Evolutionary conservation across 2,113 vertebrate genomes (phyloP), one percentile per base, ranked within the genome.

Genomic region (Hypocryptadius cinnamomeus): DNA sequence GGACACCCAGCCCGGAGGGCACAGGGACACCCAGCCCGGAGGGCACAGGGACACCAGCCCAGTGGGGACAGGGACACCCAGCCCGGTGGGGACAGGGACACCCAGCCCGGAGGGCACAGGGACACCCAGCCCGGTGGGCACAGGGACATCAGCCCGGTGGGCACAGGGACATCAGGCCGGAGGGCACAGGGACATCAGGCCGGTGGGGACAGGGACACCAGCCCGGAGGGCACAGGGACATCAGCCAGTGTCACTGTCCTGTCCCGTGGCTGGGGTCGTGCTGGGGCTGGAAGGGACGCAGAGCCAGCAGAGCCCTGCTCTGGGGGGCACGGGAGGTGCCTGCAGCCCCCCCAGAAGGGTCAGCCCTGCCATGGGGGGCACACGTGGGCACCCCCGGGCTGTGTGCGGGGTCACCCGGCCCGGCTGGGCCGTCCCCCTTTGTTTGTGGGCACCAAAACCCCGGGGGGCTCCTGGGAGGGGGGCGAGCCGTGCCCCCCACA

Each of bases 351-450:
- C 4, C 0, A 3, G 28, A 0, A 3, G 30, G 57, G 35, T 13
- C 48, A 27, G 66, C 47, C 9, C 7, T 8, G 47, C 17, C 54
- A 0, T 0, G 24, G 74, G n/a, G 11, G 9, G 47, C 17, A n/a
- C 57, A 53, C 19, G 2, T 3, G 15, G 31, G 53, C 4, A 35
- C 18, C 7, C 35, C 2, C 1, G 14, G 6, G 5, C 28, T 9
- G 3, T 1, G 2, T 7, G 56, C 6, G 14, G 7, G 6, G 72
- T 28, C 83, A 31, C 25, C 15, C 6, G 37, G 23, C 51, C 6
- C 17, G 35, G 5, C 74, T 10, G 61, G 54, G 65, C 10, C 33
- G 4, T 12, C 23, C 44, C 47, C 39, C 27, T 92, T 89, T 53
- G 51, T 64, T 51, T 39, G 11, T 42, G 78, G 27, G 39, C 68